Base-by-base conservation (phyloP, 2,888 invertebrate genomes). In the Parthenolecanium corni region DNA sequence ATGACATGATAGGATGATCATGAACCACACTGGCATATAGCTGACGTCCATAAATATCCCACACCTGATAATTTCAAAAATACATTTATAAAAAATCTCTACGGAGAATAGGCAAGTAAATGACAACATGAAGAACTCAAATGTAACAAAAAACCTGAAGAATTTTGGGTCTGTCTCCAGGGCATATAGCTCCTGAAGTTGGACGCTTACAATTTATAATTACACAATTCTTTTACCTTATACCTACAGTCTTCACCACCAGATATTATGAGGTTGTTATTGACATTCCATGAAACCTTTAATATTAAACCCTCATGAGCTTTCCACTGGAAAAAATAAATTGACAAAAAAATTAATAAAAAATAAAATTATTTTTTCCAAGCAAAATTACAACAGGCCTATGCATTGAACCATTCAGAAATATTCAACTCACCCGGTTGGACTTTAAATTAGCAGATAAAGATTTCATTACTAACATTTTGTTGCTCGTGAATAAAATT, bases 301-400 rank as follows among this genome's bases (percentile, higher is more conserved):
- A 97, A 76, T 64, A 98, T 86, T 1, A 96, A 76, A 1, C 90
- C 92, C 69, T 97, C 96, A 71, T 99, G 98, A 3, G 92, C 98
- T 72, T 88, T 87, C 95, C 96, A 96, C 88, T 93, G 73, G 51
- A 78, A 76, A 65, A 47, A 56, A 65, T 2, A 42, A 6, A n/a
- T n/a, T n/a, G n/a, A n/a, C n/a, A 20, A 1, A 11, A 40, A 6
- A 20, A 38, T n/a, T 53, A 14, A 53, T 11, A 12, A 52, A n/a
- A n/a, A 9, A 2, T 25, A 4, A 16, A 14, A 6, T 52, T n/a
- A 3, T 52, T 11, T 18, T 4, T 38, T 38, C 38, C 14, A 14
- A 38, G 38, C 14, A 38, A 9, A 38, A 11, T 6, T 38, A 14
- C 38, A n/a, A n/a, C n/a, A n/a, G n/a, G n/a, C n/a, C n/a, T n/a